These are phyloP conservation scores for Mycetomoellerius zeteki DNA, from an alignment of 1,140 invertebrate species.

Conservation along the genomic window DNA sequence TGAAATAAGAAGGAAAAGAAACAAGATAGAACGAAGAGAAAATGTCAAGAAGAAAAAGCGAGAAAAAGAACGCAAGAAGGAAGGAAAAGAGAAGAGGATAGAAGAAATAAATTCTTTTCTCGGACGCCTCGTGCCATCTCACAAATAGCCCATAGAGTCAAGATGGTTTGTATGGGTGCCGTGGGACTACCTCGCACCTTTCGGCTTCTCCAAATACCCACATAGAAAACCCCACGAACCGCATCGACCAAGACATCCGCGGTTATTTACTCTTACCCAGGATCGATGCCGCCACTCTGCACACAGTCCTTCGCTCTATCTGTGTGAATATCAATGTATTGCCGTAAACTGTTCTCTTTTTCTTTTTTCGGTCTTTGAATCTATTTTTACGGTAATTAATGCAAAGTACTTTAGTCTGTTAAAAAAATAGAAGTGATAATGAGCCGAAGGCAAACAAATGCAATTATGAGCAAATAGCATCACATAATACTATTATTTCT, in stretches of 20 bases:
- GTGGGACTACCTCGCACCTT: constrained; percentile 71
- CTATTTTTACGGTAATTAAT: constrained; percentile 26
- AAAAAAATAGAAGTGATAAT: not conserved
- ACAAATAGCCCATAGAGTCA: constrained; percentile 73
- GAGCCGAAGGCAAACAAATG: not conserved
- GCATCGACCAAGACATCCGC: constrained; percentile 40
- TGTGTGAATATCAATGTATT: constrained; percentile 58
- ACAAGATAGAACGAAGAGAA: constrained; percentile 15
- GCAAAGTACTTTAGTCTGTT: not conserved
- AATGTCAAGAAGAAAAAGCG: constrained; percentile 1
- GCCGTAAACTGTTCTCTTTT: constrained; percentile 26
- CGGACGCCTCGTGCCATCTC: constrained; percentile 58
- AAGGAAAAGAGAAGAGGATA: not conserved
- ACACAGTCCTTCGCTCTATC: not conserved
- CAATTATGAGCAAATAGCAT: not conserved
- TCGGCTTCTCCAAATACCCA: constrained; percentile 63
- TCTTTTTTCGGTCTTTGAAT: not conserved
- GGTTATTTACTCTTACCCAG: constrained; percentile 74
- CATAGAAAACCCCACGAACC: constrained; percentile 49
- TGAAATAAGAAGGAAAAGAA: constrained; percentile 34
- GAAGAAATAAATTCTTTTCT: constrained; percentile 70
- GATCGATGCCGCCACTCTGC: constrained; percentile 62
- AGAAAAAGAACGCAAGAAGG: not conserved
- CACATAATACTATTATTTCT: not conserved
- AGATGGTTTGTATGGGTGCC: constrained; percentile 71